Evolutionary conservation across 2,113 vertebrate species (phyloP).

Genomic region (Xenotilapia leptura): DNA sequence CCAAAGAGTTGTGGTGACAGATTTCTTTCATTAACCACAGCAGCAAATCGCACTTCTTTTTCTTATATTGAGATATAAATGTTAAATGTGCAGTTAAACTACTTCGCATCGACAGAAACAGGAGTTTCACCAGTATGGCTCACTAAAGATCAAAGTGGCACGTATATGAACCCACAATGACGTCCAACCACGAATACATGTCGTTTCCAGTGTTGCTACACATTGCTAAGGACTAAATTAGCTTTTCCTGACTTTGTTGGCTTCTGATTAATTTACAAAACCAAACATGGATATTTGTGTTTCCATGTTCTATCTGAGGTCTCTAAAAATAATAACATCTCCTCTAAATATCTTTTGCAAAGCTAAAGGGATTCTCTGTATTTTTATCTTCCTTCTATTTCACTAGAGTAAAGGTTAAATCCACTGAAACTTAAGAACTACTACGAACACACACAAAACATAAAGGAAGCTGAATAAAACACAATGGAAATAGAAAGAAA

Average conservation of each 20-base stretch:
- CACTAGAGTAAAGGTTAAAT: background rate
- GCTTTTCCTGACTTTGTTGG: background rate
- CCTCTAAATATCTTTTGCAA: background rate
- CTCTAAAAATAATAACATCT: background rate
- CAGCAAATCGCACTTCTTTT: background rate
- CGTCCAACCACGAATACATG: background rate
- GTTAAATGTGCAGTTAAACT: background rate
- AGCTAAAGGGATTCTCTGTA: fast-evolving
- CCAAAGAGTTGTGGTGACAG: background rate
- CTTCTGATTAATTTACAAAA: background rate
- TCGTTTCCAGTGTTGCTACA: background rate
- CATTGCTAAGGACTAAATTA: background rate
- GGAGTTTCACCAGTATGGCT: background rate
- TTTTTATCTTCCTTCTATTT: background rate
- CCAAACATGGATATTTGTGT: background rate
- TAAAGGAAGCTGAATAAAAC: background rate
- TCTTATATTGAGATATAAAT: background rate
- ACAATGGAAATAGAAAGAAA: background rate
- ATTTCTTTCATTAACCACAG: background rate
- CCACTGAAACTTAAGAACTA: background rate
- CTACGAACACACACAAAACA: background rate
- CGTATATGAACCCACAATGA: fast-evolving
- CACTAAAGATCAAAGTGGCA: background rate
- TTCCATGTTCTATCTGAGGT: background rate
- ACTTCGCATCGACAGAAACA: background rate